A percentile compares a stretch with the other conserved stretches of the same genome.
phyloP scores from a whole-genome alignment of 2,113 vertebrate genomes.

The Mus pahari region DNA sequence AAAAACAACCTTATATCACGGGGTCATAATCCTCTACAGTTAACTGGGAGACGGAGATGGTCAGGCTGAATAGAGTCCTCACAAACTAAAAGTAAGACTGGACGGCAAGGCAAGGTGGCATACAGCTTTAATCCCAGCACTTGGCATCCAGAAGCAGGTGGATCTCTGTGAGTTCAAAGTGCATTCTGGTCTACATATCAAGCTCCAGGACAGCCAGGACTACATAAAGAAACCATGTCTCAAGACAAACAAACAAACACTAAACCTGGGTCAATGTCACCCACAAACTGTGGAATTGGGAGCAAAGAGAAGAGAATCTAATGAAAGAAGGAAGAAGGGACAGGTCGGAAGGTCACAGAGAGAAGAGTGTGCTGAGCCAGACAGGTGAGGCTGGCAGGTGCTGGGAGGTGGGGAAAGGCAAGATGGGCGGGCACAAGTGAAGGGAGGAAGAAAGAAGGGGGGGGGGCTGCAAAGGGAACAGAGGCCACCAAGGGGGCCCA shows the following conservation, averaged over 20 bases:
- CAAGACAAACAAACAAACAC: neutral
- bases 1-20: neutral
- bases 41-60: neutral
- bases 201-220: neutral
- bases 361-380: neutral
- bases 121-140: neutral
- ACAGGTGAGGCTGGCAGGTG: neutral
- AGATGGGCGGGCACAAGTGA: neutral
- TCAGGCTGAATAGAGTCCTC: neutral
- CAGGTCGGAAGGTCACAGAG: neutral
- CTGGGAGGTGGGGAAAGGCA: neutral
- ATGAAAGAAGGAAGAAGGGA: conserved; percentile 14
- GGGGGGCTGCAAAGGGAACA: neutral
- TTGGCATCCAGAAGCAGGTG: no score
- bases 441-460: neutral
- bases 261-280: conserved; percentile 17
- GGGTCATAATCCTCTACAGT: neutral
- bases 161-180: conserved; percentile 66
- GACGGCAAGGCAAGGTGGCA: neutral
- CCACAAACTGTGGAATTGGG: conserved; percentile 64
- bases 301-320: conserved; percentile 31
- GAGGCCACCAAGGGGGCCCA: neutral
- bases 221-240: neutral
- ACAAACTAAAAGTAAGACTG: neutral
- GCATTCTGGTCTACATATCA: neutral